Percentiles rank a stretch among this genome's conserved stretches.
phyloP scores from a whole-genome alignment of 1,140 invertebrate genomes.

The Leguminivora glycinivorella region DNA sequence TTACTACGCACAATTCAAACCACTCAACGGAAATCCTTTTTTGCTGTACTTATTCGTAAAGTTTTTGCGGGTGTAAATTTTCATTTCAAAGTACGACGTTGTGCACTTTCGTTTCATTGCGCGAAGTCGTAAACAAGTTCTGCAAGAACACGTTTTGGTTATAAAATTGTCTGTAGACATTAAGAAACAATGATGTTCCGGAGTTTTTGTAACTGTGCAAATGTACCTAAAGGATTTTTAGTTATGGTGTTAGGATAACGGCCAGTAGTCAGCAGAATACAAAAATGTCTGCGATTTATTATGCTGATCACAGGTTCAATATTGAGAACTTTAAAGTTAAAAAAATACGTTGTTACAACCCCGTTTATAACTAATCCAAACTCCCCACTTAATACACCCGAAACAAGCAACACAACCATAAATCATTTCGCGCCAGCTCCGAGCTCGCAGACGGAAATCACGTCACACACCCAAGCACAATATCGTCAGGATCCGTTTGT shows the following conservation, averaged over 20 bases:
- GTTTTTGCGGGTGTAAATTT: constrained; percentile 11
- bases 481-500: background rate
- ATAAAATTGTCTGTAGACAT: background rate
- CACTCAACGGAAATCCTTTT: constrained; percentile 16
- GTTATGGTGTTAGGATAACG: too few species aligned
- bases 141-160: background rate
- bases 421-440: background rate
- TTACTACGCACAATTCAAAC: constrained; percentile 22
- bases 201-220: too few species aligned
- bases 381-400: too few species aligned
- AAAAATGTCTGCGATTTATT: too few species aligned
- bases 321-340: too few species aligned
- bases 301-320: too few species aligned
- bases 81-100: background rate
- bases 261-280: too few species aligned
- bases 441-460: background rate
- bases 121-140: constrained; percentile 13
- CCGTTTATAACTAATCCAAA: too few species aligned
- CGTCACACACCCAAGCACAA: background rate
- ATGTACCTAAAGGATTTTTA: too few species aligned
- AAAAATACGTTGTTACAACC: too few species aligned
- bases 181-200: too few species aligned
- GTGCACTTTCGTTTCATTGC: background rate
- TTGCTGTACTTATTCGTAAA: background rate
- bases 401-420: background rate